Evolutionary conservation across 2,113 vertebrate species (phyloP).

Genomic region (Rhipidura dahli): DNA sequence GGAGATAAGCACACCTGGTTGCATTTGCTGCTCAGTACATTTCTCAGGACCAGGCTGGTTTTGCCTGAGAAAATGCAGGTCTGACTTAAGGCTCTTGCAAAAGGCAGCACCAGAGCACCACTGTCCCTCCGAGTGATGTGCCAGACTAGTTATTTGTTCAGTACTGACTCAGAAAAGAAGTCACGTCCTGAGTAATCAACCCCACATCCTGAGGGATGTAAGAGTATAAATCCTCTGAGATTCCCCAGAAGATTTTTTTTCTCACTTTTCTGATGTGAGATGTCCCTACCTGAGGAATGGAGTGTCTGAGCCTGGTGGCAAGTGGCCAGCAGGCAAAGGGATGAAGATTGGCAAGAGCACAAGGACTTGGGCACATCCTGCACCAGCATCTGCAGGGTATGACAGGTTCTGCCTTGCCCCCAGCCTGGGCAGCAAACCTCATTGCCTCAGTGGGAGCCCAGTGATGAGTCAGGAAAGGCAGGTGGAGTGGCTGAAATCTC

Average conservation of each 20-base stretch:
- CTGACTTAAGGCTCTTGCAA: not conserved
- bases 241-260: not conserved
- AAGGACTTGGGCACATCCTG: not conserved
- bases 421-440: not conserved
- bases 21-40: not conserved
- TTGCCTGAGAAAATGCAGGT: not conserved
- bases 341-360: not conserved
- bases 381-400: fast-evolving
- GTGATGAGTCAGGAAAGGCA: not conserved
- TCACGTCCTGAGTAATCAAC: not conserved
- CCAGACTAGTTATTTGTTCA: not conserved
- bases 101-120: not conserved
- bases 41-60: not conserved
- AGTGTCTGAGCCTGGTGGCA: not conserved
- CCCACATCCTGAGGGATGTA: not conserved
- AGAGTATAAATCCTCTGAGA: not conserved
- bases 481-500: not conserved
- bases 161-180: not conserved
- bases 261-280: not conserved
- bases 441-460: not conserved
- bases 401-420: fast-evolving
- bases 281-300: not conserved
- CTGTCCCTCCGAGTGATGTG: not conserved
- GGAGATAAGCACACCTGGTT: not conserved
- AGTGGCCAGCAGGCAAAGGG: not conserved